These are phyloP conservation scores for Polyommatus icarus DNA, from an alignment of 2,888 invertebrate species.

Conservation along the genomic window DNA sequence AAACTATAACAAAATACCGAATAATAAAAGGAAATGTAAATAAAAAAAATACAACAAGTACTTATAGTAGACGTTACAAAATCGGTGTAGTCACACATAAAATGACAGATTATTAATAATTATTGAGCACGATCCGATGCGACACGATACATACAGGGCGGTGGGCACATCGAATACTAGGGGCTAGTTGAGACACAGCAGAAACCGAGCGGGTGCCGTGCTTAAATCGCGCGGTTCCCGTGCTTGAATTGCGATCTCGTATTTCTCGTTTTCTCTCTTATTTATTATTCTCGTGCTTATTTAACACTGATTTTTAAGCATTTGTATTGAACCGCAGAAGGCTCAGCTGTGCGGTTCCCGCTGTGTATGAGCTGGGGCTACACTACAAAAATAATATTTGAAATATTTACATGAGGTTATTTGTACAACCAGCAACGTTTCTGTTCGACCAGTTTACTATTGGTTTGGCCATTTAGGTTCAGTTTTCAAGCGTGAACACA, in stretches of 20 bases:
- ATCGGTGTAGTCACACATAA: neutral
- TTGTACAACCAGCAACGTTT: neutral
- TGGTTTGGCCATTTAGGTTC: neutral
- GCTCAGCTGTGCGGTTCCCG: neutral
- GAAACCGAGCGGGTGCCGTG: neutral
- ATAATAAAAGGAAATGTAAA: neutral
- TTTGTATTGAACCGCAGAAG: neutral
- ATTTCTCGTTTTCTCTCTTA: too few species aligned
- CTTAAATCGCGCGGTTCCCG: too few species aligned
- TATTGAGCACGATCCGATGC: slow-evolving; percentile 1
- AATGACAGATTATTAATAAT: neutral
- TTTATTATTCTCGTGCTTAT: neutral
- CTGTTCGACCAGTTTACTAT: neutral
- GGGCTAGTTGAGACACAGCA: neutral
- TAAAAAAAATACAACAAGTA: neutral
- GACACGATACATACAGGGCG: neutral
- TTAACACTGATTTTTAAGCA: too few species aligned
- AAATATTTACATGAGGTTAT: neutral
- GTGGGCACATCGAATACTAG: neutral
- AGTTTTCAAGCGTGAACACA: neutral
- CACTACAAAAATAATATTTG: neutral
- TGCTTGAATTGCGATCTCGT: too few species aligned
- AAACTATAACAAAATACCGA: neutral
- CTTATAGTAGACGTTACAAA: neutral
- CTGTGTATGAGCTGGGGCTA: neutral